A percentile compares a stretch with the other conserved stretches of the same genome.
These are phyloP conservation scores for Neelides sp. DNA, from an alignment of 1,140 invertebrate genomes.

Conservation along the genomic window DNA sequence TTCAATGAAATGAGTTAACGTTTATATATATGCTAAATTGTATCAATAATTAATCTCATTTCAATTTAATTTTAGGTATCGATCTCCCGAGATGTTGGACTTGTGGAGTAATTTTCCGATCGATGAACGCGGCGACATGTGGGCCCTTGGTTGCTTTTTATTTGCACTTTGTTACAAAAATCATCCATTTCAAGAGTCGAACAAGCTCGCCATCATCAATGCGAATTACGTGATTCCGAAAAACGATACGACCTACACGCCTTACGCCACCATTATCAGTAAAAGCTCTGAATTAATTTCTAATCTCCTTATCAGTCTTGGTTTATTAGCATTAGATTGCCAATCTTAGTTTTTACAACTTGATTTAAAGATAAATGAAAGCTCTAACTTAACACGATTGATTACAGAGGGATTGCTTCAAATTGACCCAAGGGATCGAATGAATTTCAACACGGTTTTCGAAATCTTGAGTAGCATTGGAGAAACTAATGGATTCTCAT, in stretches of 20 bases:
- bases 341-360: too few relatives aligned
- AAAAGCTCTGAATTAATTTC: too few relatives aligned
- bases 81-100: slow-evolving; percentile 92
- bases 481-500: slow-evolving; percentile 14
- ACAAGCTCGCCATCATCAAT: slow-evolving; percentile 91
- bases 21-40: too few relatives aligned
- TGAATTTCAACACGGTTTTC: background rate
- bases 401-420: slow-evolving; percentile 13
- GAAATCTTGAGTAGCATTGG: background rate
- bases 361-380: too few relatives aligned
- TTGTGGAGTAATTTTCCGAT: slow-evolving; percentile 94
- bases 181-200: slow-evolving; percentile 95
- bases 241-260: background rate
- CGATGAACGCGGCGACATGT: slow-evolving; percentile 75
- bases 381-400: too few relatives aligned
- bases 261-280: too few relatives aligned
- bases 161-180: slow-evolving; percentile 82
- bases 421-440: slow-evolving; percentile 13
- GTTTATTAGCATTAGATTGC: too few relatives aligned
- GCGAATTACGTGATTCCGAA: slow-evolving; percentile 76
- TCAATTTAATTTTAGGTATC: slow-evolving; percentile 27
- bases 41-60: background rate
- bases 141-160: slow-evolving; percentile 93
- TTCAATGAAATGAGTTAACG: too few relatives aligned
- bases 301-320: too few relatives aligned